Percentiles rank a stretch among this genome's conserved stretches.
These are phyloP conservation scores for Octodon degus DNA, from an alignment of 2,113 vertebrate genomes.

Conservation along the genomic window DNA sequence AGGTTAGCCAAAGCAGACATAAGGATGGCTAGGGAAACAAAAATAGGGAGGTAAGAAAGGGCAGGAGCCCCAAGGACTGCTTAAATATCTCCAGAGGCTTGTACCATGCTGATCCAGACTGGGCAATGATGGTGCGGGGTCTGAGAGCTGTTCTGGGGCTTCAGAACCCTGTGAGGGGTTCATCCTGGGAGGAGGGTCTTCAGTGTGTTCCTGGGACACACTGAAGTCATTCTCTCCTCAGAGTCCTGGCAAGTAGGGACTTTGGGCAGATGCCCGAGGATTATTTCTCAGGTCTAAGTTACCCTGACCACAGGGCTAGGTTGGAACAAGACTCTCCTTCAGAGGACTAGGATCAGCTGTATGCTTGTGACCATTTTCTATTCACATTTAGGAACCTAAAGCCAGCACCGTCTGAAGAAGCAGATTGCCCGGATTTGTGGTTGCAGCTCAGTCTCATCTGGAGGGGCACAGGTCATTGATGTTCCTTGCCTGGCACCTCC, in stretches of 20 bases:
- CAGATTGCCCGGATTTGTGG: rapidly evolving
- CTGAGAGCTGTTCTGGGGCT: neutral
- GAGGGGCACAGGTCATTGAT: neutral
- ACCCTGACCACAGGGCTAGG: neutral
- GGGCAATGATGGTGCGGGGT: too few relatives aligned
- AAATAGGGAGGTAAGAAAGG: neutral
- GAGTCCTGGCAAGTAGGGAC: neutral
- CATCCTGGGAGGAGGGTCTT: neutral
- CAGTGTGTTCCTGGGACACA: neutral
- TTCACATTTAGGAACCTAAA: neutral
- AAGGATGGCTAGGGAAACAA: neutral
- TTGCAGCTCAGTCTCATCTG: neutral
- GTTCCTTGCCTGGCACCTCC: neutral
- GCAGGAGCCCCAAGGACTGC: neutral
- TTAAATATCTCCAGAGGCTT: neutral
- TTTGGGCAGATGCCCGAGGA: neutral
- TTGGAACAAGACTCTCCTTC: neutral
- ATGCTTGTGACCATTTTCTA: neutral
- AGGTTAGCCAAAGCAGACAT: constrained; percentile 1
- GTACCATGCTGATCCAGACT: neutral
- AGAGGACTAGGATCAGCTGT: neutral
- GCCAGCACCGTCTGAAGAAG: neutral
- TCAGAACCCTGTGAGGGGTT: neutral
- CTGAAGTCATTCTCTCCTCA: neutral
- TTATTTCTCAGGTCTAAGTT: neutral